A percentile compares a stretch with the other conserved stretches of the same genome.
Conservation (phyloP, 1,140 invertebrate genomes). For the Marisa cornuarietis region DNA sequence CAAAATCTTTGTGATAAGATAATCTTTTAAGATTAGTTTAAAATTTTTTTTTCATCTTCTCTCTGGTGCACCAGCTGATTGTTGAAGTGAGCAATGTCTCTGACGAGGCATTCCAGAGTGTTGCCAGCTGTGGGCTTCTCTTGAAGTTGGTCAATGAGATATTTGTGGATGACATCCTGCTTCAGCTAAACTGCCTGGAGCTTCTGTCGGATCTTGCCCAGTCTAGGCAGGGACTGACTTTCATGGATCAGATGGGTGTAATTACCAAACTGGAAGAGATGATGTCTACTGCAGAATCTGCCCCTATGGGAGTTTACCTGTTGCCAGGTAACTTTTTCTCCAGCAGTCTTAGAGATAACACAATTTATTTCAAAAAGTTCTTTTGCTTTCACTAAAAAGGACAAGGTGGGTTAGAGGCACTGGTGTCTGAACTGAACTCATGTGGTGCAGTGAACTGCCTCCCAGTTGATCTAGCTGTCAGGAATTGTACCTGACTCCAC, state of each 20-base stretch:
- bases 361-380: too few relatives aligned
- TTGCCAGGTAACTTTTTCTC: constrained; percentile 70
- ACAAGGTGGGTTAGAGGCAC: too few relatives aligned
- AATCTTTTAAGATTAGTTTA: background rate
- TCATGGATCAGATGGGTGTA: constrained; percentile 75
- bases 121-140: constrained; percentile 73
- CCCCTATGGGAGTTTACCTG: constrained; percentile 73
- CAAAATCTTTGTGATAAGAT: constrained; percentile 4
- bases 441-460: too few relatives aligned
- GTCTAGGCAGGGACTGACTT: constrained; percentile 76
- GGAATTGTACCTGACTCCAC: too few relatives aligned
- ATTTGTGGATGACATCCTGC: constrained; percentile 75
- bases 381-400: too few relatives aligned
- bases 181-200: constrained; percentile 82
- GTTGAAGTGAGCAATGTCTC: constrained; percentile 74
- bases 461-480: too few relatives aligned
- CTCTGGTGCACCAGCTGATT: constrained; percentile 70
- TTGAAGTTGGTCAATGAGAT: constrained; percentile 75
- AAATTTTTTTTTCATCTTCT: background rate
- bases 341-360: too few relatives aligned
- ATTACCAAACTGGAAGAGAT: constrained; percentile 73
- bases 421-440: too few relatives aligned
- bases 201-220: constrained; percentile 76
- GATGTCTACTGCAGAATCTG: constrained; percentile 70
- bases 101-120: constrained; percentile 69